Base-by-base conservation (phyloP, 2,797 vertebrate genomes). In the Zalophus californianus region DNA sequence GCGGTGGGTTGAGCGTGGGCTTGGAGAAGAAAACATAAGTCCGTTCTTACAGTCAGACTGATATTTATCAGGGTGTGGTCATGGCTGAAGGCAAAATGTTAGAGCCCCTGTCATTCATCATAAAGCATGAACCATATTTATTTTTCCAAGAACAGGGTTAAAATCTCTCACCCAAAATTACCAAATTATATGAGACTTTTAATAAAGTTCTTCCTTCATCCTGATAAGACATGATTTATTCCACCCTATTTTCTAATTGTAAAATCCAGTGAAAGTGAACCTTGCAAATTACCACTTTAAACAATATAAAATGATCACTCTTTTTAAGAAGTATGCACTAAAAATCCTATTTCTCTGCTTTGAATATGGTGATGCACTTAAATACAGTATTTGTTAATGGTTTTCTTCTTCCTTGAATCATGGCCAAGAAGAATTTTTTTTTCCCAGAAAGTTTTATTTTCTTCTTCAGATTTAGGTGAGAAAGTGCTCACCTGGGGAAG, bases 401-500 rank as follows among this genome's bases (percentile, higher is more conserved):
- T 54, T 75, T 58, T 38, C 56, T 80, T 62, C 68, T 82, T 27
- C 41, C 13, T 7, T 77, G 70, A n/a, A 54, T 56, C 79, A 78
- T 73, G 29, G 73, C 66, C 10, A 50, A 72, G 9, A 58, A 23
- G n/a, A 58, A 27, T 15, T 23, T 84, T 50, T 54, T 62, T 25
- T 64, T 25, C 58, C 75, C 35, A 66, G 70, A 6, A 58, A 35
- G 20, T 38, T 41, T 77, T 7, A 73, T 0, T 48, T 52, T 86
- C 2, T 80, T 86, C 64, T 93, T 68, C 92, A 90, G 90, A 60
- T 94, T 73, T 94, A 98, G 99, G 94, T 5, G 99, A 98, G 96
- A 99, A 98, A 15, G 99, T 99, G 18, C 97, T 99, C 96, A 99
- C 99, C 11, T 29, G 5, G 38, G 21, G 70, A 73, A 73, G 41